Percentiles rank a stretch among this genome's conserved stretches.
These are phyloP conservation scores for Orussus abietinus DNA, from an alignment of 1,140 invertebrate species.

Conservation along the genomic window DNA sequence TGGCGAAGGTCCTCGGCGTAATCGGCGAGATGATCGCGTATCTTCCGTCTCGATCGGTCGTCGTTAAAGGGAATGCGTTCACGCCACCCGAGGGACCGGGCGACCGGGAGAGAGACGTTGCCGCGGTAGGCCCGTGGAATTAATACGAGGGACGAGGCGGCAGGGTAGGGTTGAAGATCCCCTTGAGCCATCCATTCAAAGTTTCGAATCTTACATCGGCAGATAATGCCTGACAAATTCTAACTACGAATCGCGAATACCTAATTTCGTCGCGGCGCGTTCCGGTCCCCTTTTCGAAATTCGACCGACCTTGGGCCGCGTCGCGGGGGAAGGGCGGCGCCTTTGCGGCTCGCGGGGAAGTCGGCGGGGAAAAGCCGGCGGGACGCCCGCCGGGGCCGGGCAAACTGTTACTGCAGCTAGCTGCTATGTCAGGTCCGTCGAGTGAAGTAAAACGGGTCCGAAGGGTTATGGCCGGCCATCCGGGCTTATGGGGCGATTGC, in stretches of 20 bases:
- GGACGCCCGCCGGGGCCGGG: slow-evolving; percentile 20
- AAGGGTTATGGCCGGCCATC: slow-evolving; percentile 51
- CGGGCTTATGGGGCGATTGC: slow-evolving; percentile 47
- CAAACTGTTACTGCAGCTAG: slow-evolving; percentile 27
- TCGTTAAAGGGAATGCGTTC: slow-evolving; percentile 52
- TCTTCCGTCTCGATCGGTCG: slow-evolving; percentile 48
- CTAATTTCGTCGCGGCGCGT: slow-evolving; percentile 27
- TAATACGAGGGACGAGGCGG: slow-evolving; percentile 38
- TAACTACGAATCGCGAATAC: slow-evolving; percentile 43
- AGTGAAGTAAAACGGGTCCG: slow-evolving; percentile 49
- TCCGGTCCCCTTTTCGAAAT: slow-evolving; percentile 22
- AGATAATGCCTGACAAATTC: slow-evolving; percentile 49
- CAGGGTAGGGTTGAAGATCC: slow-evolving; percentile 4
- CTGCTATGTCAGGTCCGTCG: slow-evolving; percentile 47
- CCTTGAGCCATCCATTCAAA: slow-evolving; percentile 35
- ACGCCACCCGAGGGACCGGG: slow-evolving; percentile 41
- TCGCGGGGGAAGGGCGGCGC: too few relatives aligned
- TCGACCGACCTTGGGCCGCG: slow-evolving; percentile 18
- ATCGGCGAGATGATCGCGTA: slow-evolving; percentile 49
- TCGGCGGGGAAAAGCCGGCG: slow-evolving; percentile 3
- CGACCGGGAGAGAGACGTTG: slow-evolving; percentile 29
- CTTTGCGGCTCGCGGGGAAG: too few relatives aligned
- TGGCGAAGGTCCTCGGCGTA: slow-evolving; percentile 21
- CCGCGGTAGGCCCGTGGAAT: slow-evolving; percentile 39
- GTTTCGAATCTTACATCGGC: slow-evolving; percentile 41